Conservation (phyloP, 2,113 vertebrate genomes). For the Rhabdomys dilectus region DNA sequence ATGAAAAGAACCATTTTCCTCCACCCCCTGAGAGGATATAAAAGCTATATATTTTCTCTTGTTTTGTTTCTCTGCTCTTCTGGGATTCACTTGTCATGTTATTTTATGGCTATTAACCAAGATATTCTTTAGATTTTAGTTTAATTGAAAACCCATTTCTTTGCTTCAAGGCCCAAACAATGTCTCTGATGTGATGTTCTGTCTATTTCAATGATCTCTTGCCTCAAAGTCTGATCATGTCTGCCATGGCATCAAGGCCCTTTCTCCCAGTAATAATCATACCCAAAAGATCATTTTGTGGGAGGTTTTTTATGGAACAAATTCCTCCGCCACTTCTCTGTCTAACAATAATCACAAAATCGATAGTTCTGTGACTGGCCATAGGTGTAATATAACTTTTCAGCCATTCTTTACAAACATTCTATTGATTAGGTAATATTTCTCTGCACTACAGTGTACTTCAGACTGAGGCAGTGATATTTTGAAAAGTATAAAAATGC, state of each 20-base stretch:
- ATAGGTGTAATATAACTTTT: neutral
- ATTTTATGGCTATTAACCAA: neutral
- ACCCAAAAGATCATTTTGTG: neutral
- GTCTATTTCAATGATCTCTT: neutral
- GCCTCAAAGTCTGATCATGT: neutral
- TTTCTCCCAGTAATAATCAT: neutral
- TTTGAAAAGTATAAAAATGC: neutral
- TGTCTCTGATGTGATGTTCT: neutral
- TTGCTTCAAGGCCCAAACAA: neutral
- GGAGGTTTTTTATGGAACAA: neutral
- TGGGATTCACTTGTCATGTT: too few species aligned
- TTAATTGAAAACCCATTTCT: neutral
- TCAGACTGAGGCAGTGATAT: neutral
- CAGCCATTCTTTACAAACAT: neutral
- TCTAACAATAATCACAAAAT: neutral
- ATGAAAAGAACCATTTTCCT: neutral
- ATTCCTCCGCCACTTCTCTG: neutral
- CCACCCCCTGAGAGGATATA: too few species aligned
- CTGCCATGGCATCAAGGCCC: neutral
- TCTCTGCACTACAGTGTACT: neutral
- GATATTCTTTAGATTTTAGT: neutral
- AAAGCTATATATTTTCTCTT: too few species aligned
- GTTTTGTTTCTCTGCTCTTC: neutral
- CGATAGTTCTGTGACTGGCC: neutral
- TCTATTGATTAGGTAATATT: neutral